These are phyloP conservation scores for Diaperis boleti DNA, from an alignment of 2,888 invertebrate genomes.

Conservation along the genomic window DNA sequence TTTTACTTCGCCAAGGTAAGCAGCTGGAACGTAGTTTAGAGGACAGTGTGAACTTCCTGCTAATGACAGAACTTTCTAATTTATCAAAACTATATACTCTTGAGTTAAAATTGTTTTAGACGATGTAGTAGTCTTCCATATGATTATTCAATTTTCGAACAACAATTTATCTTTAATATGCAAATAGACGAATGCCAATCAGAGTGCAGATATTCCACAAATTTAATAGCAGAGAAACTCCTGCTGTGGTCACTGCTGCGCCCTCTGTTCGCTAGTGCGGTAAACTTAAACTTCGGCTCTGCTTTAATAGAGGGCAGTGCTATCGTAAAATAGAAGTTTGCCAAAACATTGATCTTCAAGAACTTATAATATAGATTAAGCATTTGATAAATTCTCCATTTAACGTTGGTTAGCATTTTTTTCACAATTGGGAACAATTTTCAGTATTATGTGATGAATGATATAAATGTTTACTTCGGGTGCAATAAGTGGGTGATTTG, in stretches of 20 bases:
- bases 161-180: too few relatives aligned
- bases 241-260: neutral
- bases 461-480: neutral
- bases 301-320: neutral
- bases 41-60: conserved; percentile 16
- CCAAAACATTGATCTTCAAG: neutral
- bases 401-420: neutral
- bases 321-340: neutral
- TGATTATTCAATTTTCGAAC: too few relatives aligned
- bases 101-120: too few relatives aligned
- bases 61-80: conserved; percentile 26
- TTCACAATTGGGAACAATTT: neutral
- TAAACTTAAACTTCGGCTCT: neutral
- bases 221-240: neutral
- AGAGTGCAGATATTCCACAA: conserved; percentile 4
- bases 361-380: conserved; percentile 1
- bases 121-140: too few relatives aligned
- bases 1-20: conserved; percentile 54
- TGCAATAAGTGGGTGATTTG: neutral
- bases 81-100: conserved; percentile 14
- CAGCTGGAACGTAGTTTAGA: conserved; percentile 43
- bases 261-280: neutral
- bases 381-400: neutral
- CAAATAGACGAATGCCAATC: too few relatives aligned
- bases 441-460: neutral